Base-by-base conservation (phyloP, 2,888 invertebrate species). In the Laothoe populi region DNA sequence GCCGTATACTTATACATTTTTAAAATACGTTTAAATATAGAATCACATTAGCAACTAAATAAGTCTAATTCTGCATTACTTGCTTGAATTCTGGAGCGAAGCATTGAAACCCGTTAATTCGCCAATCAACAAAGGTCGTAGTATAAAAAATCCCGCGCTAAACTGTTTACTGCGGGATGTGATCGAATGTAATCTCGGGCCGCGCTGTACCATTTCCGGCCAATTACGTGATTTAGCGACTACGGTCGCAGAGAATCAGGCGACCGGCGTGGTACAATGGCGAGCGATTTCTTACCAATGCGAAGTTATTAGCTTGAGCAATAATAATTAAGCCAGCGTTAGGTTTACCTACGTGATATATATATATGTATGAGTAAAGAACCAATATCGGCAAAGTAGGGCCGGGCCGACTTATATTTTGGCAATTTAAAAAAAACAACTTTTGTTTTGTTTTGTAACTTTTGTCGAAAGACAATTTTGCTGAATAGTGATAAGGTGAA, bases 221-320 rank as follows among this genome's bases (percentile, higher is more conserved):
- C 86, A 86, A 87, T 87, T 84, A 86, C 86, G 84, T 84, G 85
- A 82, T 83, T 83, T 82, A 75, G 72, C 75, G 77, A 77, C 74
- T 74, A 78, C 74, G 73, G 72, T 64, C 72, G 62, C 66, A 70
- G 66, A 74, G 70, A 67, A 68, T 66, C 67, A 70, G 66, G 45
- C 40, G 10, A 57, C 45, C 45, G 45, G 10, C 46, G 8, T 16
- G 21, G 13, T 16, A 74, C 73, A 79, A 76, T 75, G 63, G 66
- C 63, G 66, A 46, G 38, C 26, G 42, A 53, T 42, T 61, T 35
- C 35, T 53, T 35, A 35, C 4, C 31, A 8, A 44, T 35, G 31
- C 53, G 19, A 53, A 53, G n/a, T 31, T 53, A 53, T 53, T 35
- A 53, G 16, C 19, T 46, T 4, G 11, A 19, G 35, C 11, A 19